Percentiles rank a stretch among this genome's conserved stretches.
These are phyloP conservation scores for Macrophya annulata DNA, from an alignment of 2,888 invertebrate genomes.

Conservation along the genomic window DNA sequence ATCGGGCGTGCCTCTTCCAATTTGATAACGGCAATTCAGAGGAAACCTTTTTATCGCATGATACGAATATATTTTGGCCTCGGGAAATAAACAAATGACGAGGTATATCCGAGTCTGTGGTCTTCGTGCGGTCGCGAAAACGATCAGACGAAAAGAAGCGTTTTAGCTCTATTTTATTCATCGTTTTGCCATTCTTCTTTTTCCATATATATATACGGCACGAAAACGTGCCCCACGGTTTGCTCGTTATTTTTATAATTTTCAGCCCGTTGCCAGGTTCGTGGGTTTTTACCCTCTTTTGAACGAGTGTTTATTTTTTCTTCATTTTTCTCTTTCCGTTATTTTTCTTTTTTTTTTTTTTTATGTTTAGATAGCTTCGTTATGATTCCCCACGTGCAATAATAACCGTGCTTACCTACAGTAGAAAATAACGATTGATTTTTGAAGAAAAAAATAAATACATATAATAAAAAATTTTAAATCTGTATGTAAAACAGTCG, in stretches of 20 bases:
- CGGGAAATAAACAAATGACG: slow-evolving; percentile 44
- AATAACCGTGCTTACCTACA: background rate
- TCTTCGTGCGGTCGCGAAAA: background rate
- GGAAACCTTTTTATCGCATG: slow-evolving; percentile 6
- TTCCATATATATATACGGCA: background rate
- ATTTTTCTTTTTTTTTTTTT: background rate
- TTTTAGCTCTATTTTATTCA: slow-evolving; percentile 32
- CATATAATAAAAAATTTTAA: background rate
- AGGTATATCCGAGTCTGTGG: slow-evolving; percentile 9
- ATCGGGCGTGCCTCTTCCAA: slow-evolving; percentile 42
- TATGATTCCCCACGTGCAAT: background rate
- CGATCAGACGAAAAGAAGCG: slow-evolving; percentile 2
- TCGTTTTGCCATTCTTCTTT: slow-evolving; percentile 20
- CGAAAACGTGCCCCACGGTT: slow-evolving; percentile 25
- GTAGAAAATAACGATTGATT: background rate
- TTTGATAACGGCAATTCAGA: slow-evolving; percentile 34
- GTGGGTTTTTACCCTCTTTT: background rate
- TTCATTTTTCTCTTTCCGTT: background rate
- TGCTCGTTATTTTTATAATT: slow-evolving; percentile 49
- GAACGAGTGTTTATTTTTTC: background rate
- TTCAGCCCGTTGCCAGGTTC: background rate
- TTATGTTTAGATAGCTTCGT: background rate
- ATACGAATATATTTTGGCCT: slow-evolving; percentile 1
- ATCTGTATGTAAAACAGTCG: background rate
- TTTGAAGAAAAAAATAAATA: background rate